Percentiles rank a stretch among this genome's conserved stretches.
These are phyloP conservation scores for Hydrophis major DNA, from an alignment of 2,797 vertebrate genomes.

Conservation along the genomic window DNA sequence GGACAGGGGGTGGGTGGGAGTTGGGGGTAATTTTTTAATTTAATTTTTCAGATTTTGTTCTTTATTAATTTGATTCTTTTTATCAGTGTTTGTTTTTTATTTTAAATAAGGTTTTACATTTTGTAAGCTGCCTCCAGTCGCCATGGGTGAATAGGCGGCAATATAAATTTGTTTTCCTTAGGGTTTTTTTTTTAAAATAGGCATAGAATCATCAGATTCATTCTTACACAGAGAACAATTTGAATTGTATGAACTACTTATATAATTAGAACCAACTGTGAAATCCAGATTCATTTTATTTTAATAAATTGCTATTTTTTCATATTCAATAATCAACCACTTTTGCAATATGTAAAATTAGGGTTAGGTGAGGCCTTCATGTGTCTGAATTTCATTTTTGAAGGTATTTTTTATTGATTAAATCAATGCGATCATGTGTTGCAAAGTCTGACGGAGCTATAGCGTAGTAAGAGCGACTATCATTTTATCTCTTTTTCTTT, in stretches of 20 bases:
- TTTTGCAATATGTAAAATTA: background rate
- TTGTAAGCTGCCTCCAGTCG: no score
- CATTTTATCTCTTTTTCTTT: background rate
- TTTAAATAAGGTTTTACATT: no score
- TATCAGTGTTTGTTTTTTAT: no score
- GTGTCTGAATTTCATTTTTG: background rate
- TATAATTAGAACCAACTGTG: background rate
- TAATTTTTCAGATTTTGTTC: no score
- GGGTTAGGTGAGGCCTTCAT: background rate
- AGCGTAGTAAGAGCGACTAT: background rate
- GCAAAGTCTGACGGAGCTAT: background rate
- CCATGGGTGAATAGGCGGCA: no score
- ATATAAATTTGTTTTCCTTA: no score
- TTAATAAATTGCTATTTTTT: background rate
- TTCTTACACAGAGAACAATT: background rate
- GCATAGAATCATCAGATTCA: background rate
- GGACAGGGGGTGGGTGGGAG: no score
- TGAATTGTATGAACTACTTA: background rate
- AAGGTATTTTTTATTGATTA: background rate
- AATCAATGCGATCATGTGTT: background rate
- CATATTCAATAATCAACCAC: background rate
- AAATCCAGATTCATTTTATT: background rate
- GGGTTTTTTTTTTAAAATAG: background rate
- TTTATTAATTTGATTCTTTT: no score
- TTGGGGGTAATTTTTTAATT: no score